Conservation (phyloP, 1,140 invertebrate species). For the Hycleus phaleratus region DNA sequence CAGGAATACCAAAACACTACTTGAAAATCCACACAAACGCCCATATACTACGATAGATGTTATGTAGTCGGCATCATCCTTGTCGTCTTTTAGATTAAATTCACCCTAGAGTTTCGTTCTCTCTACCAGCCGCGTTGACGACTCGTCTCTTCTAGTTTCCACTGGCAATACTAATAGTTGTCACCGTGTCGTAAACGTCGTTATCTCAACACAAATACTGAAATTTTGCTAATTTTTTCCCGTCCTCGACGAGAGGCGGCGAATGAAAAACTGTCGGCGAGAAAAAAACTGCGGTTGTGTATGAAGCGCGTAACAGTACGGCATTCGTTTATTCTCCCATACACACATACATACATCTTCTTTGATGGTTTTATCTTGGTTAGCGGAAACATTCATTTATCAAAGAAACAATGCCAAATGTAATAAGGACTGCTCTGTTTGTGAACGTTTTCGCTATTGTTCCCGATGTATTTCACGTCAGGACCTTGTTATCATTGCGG, state of each 20-base stretch:
- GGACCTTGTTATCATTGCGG: constrained; percentile 21
- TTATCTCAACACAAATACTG: no score
- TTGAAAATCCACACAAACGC: constrained; percentile 39
- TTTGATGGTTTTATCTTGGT: constrained; percentile 26
- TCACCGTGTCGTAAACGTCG: no score
- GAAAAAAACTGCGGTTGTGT: no score
- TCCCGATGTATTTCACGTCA: constrained; percentile 8
- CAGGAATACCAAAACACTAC: constrained; percentile 40
- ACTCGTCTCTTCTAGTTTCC: constrained; percentile 32
- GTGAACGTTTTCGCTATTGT: constrained; percentile 18
- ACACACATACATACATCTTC: constrained; percentile 2
- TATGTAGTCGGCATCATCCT: no score
- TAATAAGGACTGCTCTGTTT: constrained; percentile 25
- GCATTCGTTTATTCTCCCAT: no score
- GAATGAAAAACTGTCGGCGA: no score
- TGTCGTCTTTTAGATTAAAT: constrained; percentile 35
- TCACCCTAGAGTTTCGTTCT: constrained; percentile 37
- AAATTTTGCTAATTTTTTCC: no score
- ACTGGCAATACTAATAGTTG: no score
- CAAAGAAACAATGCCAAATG: constrained; percentile 26
- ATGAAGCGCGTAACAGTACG: no score
- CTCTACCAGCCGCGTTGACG: constrained; percentile 14
- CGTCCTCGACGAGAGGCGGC: no score
- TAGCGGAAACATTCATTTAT: constrained; percentile 26
- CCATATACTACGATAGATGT: background rate